Conservation (phyloP, 1,140 invertebrate genomes). For the Pseudomyrmex concolor region DNA sequence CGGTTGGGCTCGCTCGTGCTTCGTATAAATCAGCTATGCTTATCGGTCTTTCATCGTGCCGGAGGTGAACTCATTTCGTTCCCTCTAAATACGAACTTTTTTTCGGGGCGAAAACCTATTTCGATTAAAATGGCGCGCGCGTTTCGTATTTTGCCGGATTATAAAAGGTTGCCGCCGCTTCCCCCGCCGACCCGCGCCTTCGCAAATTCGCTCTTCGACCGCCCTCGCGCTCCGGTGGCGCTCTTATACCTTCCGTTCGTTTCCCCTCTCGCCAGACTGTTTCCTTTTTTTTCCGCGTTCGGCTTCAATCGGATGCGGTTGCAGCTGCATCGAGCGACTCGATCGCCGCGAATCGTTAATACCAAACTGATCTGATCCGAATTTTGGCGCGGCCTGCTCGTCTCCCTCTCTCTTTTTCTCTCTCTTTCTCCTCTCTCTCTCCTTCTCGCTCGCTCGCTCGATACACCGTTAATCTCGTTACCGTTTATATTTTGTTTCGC, state of each 20-base stretch:
- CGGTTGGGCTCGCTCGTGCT: slow-evolving; percentile 78
- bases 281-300: slow-evolving; percentile 61
- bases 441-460: slow-evolving; percentile 22
- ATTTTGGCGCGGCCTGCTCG: slow-evolving; percentile 58
- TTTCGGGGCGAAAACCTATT: slow-evolving; percentile 84
- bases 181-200: slow-evolving; percentile 24
- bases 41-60: slow-evolving; percentile 85
- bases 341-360: slow-evolving; percentile 58
- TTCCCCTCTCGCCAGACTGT: slow-evolving; percentile 27
- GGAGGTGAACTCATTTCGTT: slow-evolving; percentile 85
- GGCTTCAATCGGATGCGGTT: slow-evolving; percentile 69
- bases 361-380: slow-evolving; percentile 60
- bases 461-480: slow-evolving; percentile 60
- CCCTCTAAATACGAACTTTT: slow-evolving; percentile 85
- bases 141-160: slow-evolving; percentile 80
- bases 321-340: slow-evolving; percentile 64
- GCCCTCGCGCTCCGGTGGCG: slow-evolving; percentile 53
- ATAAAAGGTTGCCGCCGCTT: slow-evolving; percentile 76
- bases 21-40: slow-evolving; percentile 84
- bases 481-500: slow-evolving; percentile 60
- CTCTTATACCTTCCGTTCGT: slow-evolving; percentile 40
- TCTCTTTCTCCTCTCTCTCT: too few species aligned
- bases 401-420: not conserved
- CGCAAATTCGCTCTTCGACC: slow-evolving; percentile 67
- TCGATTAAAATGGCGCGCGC: slow-evolving; percentile 83